Evolutionary conservation across 2,888 invertebrate species (phyloP), one percentile per base, ranked within the genome.

Genomic region (Scaptomyza caliginosa): DNA sequence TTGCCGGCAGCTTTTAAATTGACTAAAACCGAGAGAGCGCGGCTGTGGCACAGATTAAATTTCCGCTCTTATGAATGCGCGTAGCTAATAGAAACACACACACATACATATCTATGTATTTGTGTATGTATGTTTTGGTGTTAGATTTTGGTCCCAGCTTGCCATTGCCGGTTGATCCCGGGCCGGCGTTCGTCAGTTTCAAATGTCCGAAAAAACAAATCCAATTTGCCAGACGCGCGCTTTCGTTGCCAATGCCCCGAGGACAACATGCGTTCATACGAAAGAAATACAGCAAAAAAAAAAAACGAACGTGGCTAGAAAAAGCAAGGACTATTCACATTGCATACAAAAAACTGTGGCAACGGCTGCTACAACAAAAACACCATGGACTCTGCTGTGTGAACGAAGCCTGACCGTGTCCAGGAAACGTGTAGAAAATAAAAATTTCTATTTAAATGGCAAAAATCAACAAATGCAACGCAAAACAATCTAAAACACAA

Each of bases 401-500:
- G n/a, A 62, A 45, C 38, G 36, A 13, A 34, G 39, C 34, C 56
- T 52, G 72, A 63, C 66, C 70, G 59, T 67, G 70, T 80, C 72
- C 71, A 68, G 69, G 69, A 57, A 84, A 84, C 83, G 83, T 83
- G 83, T 84, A 74, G 75, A 83, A 83, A 86, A 83, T 83, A 83
- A 83, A 83, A 84, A 83, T 83, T 83, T 83, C 82, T 83, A 83
- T 83, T 83, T 83, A 83, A 83, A 83, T 83, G 83, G 83, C 86
- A 86, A 84, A 84, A 84, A 84, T 84, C 84, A 84, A 84, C 87
- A 85, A 84, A 84, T 84, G 86, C 84, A 84, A 84, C 87, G 71
- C 84, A 85, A 87, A 86, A 86, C 88, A 88, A 88, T 89, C 89
- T 86, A 88, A 89, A 88, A 89, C 86, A 88, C 88, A 88, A 89